Conservation (phyloP, 2,888 invertebrate species). For the Xanthia togata region DNA sequence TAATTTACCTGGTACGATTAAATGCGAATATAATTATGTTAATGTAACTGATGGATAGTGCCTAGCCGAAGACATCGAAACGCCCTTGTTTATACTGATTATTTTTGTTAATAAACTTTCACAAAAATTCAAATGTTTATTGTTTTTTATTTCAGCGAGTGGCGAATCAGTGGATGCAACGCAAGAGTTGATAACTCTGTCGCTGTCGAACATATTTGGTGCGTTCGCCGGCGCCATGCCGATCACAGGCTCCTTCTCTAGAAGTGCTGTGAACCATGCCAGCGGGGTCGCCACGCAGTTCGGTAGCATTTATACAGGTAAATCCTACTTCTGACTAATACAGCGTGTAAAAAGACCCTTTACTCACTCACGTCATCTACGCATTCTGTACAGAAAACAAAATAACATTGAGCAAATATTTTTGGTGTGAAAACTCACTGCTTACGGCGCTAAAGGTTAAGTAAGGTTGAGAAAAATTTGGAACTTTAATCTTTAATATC, state of each 20-base stretch:
- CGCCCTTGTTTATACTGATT: neutral
- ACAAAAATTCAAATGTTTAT: neutral
- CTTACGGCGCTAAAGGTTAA: neutral
- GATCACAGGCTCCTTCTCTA: constrained; percentile 96
- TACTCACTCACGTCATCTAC: too few relatives aligned
- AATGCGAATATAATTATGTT: neutral
- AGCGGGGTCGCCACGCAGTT: constrained; percentile 97
- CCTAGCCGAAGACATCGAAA: too few relatives aligned
- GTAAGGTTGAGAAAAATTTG: too few relatives aligned
- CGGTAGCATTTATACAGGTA: constrained; percentile 95
- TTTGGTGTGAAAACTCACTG: neutral
- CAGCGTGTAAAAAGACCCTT: neutral
- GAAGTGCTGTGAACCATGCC: constrained; percentile 98
- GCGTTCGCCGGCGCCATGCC: constrained; percentile 97
- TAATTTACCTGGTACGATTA: neutral
- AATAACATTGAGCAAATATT: neutral
- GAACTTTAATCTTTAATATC: too few relatives aligned
- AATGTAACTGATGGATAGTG: too few relatives aligned
- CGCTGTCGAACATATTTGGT: constrained; percentile 95
- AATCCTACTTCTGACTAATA: constrained; percentile 24
- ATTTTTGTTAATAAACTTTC: neutral
- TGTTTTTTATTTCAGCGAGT: constrained; percentile 89
- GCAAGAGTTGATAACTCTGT: constrained; percentile 96
- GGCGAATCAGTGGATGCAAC: constrained; percentile 96
- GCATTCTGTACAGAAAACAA: neutral